Base-by-base conservation (phyloP, 2,888 invertebrate genomes). In the Acleris laterana region DNA sequence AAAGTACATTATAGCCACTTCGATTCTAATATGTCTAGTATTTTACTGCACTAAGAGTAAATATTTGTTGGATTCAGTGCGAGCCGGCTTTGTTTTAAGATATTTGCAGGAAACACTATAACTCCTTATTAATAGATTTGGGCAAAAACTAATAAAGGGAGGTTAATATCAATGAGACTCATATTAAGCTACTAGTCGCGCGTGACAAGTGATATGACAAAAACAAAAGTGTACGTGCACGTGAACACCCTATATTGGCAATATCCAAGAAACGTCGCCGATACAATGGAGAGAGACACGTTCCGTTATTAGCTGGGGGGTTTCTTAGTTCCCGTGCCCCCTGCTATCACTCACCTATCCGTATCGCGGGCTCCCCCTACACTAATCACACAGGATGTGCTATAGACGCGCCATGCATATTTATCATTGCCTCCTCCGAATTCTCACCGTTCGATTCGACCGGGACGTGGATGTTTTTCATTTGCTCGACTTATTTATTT, bases 331-430 rank as follows among this genome's bases (percentile, higher is more conserved):
- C 82, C 83, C 79, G 75, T 79, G 78, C 88, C 85, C 90, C 90
- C 88, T 80, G 88, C 88, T 90, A 91, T 91, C 91, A 89, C 88
- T 91, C 92, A 93, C 90, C 90, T 90, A 89, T 88, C 87, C 84
- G 88, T 89, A 88, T 89, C 90, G 87, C 83, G 72, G 71, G 68
- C 72, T 79, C 85, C 85, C 84, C 84, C 82, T 80, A 79, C 85
- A 90, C 92, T 93, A 92, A 92, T 92, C 93, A 93, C 91, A 82
- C 90, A 91, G 92, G 90, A 90, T 89, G 90, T 83, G 88, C 84
- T 83, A 89, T 87, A 88, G 89, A 92, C 92, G 91, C 88, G 90
- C 87, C 88, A 90, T 92, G 93, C 93, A 93, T 93, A 93, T 92
- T 93, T 91, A 93, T 92, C 87, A 89, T 86, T 81, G 80, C 85